Percentiles rank a stretch among this genome's conserved stretches.
Evolutionary conservation across 1,140 invertebrate species (phyloP).

Genomic region (Drosophila navojoa): DNA sequence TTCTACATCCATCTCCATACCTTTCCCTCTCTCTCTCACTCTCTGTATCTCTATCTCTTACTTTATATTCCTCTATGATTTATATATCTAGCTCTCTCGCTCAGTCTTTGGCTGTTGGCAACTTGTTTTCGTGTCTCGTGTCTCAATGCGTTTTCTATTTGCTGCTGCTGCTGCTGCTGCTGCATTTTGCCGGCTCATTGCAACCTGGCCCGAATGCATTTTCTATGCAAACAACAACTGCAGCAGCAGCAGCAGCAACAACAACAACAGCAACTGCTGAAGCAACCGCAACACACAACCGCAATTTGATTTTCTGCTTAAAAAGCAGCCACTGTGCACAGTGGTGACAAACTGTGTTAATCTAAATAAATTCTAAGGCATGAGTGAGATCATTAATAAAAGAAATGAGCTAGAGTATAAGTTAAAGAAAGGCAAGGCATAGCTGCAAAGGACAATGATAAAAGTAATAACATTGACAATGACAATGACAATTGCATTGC

Average conservation of each 20-base stretch:
- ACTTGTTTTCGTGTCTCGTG: conserved; percentile 51
- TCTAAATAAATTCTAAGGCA: not conserved
- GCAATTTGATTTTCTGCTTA: conserved; percentile 60
- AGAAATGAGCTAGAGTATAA: too few relatives aligned
- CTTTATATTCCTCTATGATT: too few relatives aligned
- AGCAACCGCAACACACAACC: conserved; percentile 53
- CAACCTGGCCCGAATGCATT: conserved; percentile 80
- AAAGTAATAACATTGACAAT: too few relatives aligned
- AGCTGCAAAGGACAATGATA: too few relatives aligned
- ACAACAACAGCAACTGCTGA: conserved; percentile 13
- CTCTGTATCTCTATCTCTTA: conserved; percentile 1
- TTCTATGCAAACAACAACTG: conserved; percentile 69
- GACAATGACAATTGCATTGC: too few relatives aligned
- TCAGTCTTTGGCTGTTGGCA: conserved; percentile 35
- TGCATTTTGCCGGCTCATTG: conserved; percentile 80
- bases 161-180: conserved; percentile 44
- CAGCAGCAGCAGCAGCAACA: conserved; percentile 18
- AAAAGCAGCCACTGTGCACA: conserved; percentile 33
- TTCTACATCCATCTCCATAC: conserved; percentile 13
- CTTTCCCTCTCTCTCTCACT: conserved; percentile 22
- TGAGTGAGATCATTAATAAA: too few relatives aligned
- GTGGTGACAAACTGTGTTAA: conserved; percentile 10
- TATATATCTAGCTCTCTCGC: conserved; percentile 5
- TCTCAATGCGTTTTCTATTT: conserved; percentile 46
- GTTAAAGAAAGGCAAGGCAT: too few relatives aligned